These are phyloP conservation scores for Drosophila tristis DNA, from an alignment of 1,140 invertebrate genomes.

Conservation along the genomic window DNA sequence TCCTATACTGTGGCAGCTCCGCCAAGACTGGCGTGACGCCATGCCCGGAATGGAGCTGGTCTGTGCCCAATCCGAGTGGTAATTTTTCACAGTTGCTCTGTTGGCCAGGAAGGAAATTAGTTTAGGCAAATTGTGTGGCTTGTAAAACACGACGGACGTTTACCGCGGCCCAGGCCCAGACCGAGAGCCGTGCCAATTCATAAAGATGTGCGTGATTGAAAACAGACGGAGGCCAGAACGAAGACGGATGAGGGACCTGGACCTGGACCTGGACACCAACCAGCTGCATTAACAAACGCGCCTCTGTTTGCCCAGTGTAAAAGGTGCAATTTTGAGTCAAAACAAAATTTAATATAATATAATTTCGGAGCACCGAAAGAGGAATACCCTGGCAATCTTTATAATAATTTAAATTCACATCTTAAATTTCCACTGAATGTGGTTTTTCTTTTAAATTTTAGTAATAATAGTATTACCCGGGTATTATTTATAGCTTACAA, in stretches of 20 bases:
- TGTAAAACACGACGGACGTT: constrained; percentile 78
- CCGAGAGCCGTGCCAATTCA: constrained; percentile 47
- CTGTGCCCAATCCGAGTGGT: constrained; percentile 37
- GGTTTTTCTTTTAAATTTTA: too few species aligned
- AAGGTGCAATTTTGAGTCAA: constrained; percentile 64
- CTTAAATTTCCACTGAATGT: too few species aligned
- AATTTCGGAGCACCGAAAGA: constrained; percentile 39
- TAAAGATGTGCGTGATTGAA: constrained; percentile 74
- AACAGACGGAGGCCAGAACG: constrained; percentile 35
- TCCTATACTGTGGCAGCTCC: neutral
- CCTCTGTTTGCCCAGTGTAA: constrained; percentile 33
- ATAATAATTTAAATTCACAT: too few species aligned
- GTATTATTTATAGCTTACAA: neutral
- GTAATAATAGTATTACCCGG: too few species aligned
- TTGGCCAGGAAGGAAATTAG: constrained; percentile 70
- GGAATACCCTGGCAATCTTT: constrained; percentile 25
- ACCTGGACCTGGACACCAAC: neutral
- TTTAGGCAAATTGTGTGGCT: constrained; percentile 81
- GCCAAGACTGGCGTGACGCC: constrained; percentile 29
- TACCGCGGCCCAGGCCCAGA: constrained; percentile 23
- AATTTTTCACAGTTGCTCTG: constrained; percentile 70
- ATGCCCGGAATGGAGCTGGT: constrained; percentile 24
- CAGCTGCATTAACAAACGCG: constrained; percentile 25
- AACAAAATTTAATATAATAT: constrained; percentile 10
- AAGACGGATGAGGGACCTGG: neutral